Conservation (phyloP, 2,113 vertebrate species). For the Cololabis saira region DNA sequence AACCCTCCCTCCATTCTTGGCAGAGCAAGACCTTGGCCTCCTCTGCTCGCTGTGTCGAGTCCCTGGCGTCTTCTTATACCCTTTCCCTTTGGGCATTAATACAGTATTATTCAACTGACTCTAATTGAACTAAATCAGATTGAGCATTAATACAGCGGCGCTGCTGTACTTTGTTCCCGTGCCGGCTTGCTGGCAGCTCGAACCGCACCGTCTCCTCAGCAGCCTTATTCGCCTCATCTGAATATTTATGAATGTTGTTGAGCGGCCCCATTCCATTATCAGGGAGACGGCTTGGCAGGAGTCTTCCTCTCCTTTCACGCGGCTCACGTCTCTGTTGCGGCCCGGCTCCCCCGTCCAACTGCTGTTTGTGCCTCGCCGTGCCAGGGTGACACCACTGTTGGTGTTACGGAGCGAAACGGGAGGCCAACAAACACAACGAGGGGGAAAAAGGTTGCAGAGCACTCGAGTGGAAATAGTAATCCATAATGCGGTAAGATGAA, state of each 20-base stretch:
- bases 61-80: no score
- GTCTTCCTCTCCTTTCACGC: conserved; percentile 58
- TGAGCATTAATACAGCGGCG: conserved; percentile 10
- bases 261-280: conserved; percentile 73
- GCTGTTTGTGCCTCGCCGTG: conserved; percentile 44
- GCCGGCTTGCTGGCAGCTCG: conserved; percentile 40
- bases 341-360: conserved; percentile 52
- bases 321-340: conserved; percentile 44
- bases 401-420: conserved; percentile 56
- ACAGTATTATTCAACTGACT: no score
- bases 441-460: conserved; percentile 12
- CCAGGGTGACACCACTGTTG: conserved; percentile 30
- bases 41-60: neutral
- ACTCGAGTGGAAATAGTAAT: conserved; percentile 38
- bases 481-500: conserved; percentile 53
- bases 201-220: conserved; percentile 43
- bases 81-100: no score
- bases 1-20: conserved; percentile 27
- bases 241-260: conserved; percentile 77
- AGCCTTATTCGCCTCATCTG: conserved; percentile 56
- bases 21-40: conserved; percentile 21
- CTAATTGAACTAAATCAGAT: no score
- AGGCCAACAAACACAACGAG: conserved; percentile 22
- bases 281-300: conserved; percentile 55
- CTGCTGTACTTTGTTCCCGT: conserved; percentile 22